phyloP scores from a whole-genome alignment of 2,888 invertebrate species.

The Cephus rjabovi region DNA sequence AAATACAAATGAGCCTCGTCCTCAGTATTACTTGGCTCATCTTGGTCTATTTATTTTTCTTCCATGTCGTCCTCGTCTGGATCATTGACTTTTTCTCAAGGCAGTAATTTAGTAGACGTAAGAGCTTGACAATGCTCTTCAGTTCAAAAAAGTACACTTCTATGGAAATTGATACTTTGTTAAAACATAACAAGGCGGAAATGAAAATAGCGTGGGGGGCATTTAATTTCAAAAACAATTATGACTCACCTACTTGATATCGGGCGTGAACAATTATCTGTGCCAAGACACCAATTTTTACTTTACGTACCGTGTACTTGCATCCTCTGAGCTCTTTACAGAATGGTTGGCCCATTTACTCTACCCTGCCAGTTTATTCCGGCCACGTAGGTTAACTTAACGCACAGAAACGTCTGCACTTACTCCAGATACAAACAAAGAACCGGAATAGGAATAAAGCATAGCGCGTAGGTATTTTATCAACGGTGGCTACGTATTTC shows the following conservation, averaged over 20 bases:
- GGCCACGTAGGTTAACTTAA: background rate
- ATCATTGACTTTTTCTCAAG: background rate
- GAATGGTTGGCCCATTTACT: background rate
- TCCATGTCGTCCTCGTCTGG: background rate
- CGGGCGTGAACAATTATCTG: background rate
- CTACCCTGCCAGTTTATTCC: background rate
- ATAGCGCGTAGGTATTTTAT: conserved; percentile 17
- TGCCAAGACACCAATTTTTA: background rate
- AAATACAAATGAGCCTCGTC: background rate
- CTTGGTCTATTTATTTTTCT: background rate
- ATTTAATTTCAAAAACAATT: too few relatives aligned
- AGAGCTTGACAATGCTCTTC: background rate
- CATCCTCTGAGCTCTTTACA: background rate
- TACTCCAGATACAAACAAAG: background rate
- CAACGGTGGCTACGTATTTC: conserved; percentile 24
- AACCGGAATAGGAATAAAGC: conserved; percentile 5
- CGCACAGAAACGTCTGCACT: background rate
- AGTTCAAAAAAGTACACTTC: background rate
- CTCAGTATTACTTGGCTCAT: background rate
- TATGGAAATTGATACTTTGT: background rate
- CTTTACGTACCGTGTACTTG: background rate
- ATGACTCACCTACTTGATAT: background rate
- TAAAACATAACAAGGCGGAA: background rate
- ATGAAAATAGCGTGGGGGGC: background rate
- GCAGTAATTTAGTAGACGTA: background rate